Base-by-base conservation (phyloP, 1,140 invertebrate species). In the Coenobita brevimanus region DNA sequence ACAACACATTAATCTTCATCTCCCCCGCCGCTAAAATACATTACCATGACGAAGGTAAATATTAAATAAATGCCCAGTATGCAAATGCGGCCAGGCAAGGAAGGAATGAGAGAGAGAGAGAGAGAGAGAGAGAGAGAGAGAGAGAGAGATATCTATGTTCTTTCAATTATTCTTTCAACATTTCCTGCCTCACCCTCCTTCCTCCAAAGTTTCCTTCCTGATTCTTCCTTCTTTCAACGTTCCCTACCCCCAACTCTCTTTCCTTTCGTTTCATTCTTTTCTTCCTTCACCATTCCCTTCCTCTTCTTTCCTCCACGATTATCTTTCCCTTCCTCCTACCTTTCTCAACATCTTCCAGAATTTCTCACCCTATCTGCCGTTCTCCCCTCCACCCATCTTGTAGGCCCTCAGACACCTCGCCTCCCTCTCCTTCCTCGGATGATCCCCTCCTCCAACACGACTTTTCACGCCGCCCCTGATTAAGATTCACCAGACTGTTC, bases 61-160 rank as follows among this genome's bases (percentile, higher is more conserved):
- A 81, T 81, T 41, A 81, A 81, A 81, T 81, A 81, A 81, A 81
- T 43, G 78, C 57, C 57, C n/a, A n/a, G 57, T 81, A 81, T 81
- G 78, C 78, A 81, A 81, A 81, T 81, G 78, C 27, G 57, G 3
- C 10, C 27, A 81, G 50, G 76, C 36, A 30, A 10, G n/a, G n/a
- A n/a, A n/a, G n/a, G n/a, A n/a, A n/a, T n/a, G n/a, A n/a, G n/a
- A n/a, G n/a, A n/a, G n/a, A n/a, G n/a, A n/a, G n/a, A n/a, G n/a
- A n/a, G n/a, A n/a, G n/a, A n/a, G n/a, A n/a, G n/a, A n/a, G n/a
- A n/a, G n/a, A n/a, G n/a, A n/a, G n/a, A n/a, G n/a, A n/a, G n/a
- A n/a, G n/a, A n/a, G n/a, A n/a, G n/a, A n/a, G n/a, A n/a, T n/a
- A n/a, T n/a, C n/a, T n/a, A n/a, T n/a, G n/a, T n/a, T n/a, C n/a